phyloP scores from a whole-genome alignment of 1,140 invertebrate genomes.

The Bicyclus anynana region DNA sequence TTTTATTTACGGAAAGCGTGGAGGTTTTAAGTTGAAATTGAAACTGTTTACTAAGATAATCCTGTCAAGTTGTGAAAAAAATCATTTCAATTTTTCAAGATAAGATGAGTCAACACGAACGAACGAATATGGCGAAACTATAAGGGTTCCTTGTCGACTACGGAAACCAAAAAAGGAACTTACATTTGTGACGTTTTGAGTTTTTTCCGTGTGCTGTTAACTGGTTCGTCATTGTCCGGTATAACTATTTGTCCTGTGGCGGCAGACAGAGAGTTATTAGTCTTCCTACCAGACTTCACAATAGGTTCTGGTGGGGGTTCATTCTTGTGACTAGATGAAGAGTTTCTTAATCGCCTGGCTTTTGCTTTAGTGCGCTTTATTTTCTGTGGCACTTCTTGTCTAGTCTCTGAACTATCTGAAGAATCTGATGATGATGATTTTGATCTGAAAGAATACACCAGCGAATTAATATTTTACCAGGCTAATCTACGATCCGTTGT shows the following conservation, averaged over 20 bases:
- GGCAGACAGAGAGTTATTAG: conserved; percentile 91
- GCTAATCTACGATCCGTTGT: too few relatives aligned
- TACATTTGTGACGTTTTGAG: conserved; percentile 83
- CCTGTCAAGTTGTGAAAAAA: too few relatives aligned
- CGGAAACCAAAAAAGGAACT: conserved; percentile 45
- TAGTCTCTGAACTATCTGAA: conserved; percentile 44
- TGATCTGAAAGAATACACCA: conserved; percentile 2
- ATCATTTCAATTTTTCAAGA: too few relatives aligned
- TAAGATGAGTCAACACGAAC: too few relatives aligned
- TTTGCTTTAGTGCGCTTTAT: conserved; percentile 38
- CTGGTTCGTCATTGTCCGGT: conserved; percentile 74
- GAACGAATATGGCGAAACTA: too few relatives aligned
- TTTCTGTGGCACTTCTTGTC: conserved; percentile 59
- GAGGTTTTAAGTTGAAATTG: too few relatives aligned
- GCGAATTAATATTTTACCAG: too few relatives aligned
- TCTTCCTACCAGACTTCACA: conserved; percentile 84
- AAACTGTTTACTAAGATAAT: too few relatives aligned
- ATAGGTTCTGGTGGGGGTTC: conserved; percentile 69
- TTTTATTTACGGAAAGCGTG: too few relatives aligned
- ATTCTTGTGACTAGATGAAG: conserved; percentile 63
- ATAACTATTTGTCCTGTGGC: conserved; percentile 90
- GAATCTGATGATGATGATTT: conserved; percentile 45
- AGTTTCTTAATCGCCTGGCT: conserved; percentile 59
- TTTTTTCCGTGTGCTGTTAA: conserved; percentile 77
- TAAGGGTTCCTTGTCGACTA: too few relatives aligned